These are phyloP conservation scores for Hydrotaea cyrtoneurina DNA, from an alignment of 2,888 invertebrate species.

Conservation along the genomic window DNA sequence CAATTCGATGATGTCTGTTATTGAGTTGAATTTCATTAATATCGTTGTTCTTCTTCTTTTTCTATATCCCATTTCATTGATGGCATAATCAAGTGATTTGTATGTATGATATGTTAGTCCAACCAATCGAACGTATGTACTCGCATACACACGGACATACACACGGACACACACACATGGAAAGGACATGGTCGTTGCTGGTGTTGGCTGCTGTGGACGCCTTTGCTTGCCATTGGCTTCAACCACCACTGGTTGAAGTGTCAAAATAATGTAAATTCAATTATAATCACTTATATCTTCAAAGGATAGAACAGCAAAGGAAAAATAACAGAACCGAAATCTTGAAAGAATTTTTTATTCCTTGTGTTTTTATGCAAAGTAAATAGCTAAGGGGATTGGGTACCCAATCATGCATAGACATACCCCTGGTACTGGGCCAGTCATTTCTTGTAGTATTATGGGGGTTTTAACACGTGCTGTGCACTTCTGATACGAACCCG, in stretches of 20 bases:
- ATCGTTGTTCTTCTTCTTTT: neutral
- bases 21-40: constrained; percentile 40
- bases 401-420: too few relatives aligned
- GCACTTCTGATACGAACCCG: neutral
- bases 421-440: neutral
- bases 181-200: neutral
- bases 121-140: constrained; percentile 30
- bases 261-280: constrained; percentile 28
- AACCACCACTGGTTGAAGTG: neutral
- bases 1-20: constrained; percentile 25
- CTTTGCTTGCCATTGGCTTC: neutral
- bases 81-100: constrained; percentile 29
- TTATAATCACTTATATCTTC: constrained; percentile 12
- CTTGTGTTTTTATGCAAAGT: neutral
- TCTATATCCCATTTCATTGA: neutral
- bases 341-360: neutral
- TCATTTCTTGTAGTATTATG: neutral
- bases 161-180: neutral
- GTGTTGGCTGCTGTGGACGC: neutral
- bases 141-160: constrained; percentile 11
- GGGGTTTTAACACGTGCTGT: neutral
- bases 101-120: constrained; percentile 28
- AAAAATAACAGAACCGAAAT: neutral
- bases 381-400: neutral
- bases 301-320: neutral